These are phyloP conservation scores for Trichonephila clavata DNA, from an alignment of 1,140 invertebrate species.

Conservation along the genomic window DNA sequence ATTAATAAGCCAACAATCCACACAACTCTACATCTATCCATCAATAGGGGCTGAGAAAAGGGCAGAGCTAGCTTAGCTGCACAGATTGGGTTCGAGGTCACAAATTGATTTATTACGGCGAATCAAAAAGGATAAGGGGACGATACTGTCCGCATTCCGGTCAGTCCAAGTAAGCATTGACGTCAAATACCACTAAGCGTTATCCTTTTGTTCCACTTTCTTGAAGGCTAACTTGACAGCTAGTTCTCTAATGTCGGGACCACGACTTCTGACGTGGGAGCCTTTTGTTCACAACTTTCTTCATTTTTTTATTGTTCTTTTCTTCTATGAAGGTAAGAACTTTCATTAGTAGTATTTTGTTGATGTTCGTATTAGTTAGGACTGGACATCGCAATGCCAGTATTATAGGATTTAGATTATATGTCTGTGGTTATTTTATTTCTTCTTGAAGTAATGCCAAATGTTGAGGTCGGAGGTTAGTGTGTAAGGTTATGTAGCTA, in stretches of 20 bases:
- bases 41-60: constrained; percentile 5
- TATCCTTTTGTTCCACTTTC: constrained; percentile 43
- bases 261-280: not conserved
- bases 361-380: not conserved
- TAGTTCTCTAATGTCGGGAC: constrained; percentile 42
- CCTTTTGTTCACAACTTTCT: constrained; percentile 24
- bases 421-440: too few species aligned
- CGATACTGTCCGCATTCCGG: constrained; percentile 52
- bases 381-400: not conserved
- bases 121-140: constrained; percentile 56
- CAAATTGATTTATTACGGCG: constrained; percentile 68
- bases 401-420: not conserved
- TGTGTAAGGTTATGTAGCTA: too few species aligned
- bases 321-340: not conserved
- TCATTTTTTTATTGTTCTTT: not conserved
- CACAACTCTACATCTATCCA: not conserved
- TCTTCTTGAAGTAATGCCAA: too few species aligned
- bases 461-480: too few species aligned
- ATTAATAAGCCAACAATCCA: constrained; percentile 42
- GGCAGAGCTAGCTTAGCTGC: not conserved
- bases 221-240: constrained; percentile 24
- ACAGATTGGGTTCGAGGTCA: constrained; percentile 66
- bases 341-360: not conserved
- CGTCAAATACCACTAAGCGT: constrained; percentile 56
- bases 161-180: constrained; percentile 34